Evolutionary conservation across 2,888 invertebrate genomes (phyloP), one percentile per base, ranked within the genome.

Genomic region (Ochropleura plecta): DNA sequence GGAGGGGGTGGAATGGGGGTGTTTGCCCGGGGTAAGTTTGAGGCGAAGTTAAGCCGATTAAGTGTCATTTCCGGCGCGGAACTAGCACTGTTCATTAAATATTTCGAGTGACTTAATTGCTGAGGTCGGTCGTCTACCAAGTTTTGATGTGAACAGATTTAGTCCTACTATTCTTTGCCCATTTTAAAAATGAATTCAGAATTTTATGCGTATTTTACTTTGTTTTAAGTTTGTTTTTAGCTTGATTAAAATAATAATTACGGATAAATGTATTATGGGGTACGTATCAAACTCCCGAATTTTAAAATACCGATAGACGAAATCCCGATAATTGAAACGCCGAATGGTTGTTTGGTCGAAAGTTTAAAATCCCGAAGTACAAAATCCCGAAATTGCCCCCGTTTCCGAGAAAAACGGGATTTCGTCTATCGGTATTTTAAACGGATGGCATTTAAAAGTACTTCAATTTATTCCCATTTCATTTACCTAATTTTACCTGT

Each of bases 71-170:
- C 95, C 94, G 94, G 91, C 91, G 89, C 93, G 92, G 92, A 95
- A 96, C 96, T 96, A 96, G 95, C 92, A 93, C 92, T 95, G 95
- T 95, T 95, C 95, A 96, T 96, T 96, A 96, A 96, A 96, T 95
- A 96, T 95, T 96, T 95, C 93, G 92, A 94, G 94, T 91, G 93
- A 94, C 94, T 95, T 96, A 95, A 96, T 95, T 94, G 95, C 92
- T 88, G 92, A 94, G 94, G 94, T 94, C 91, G 91, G 90, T 90
- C 90, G 91, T 93, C 92, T 92, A 87, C 90, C 85, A 91, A 93
- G 93, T 93, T 93, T 89, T 90, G 91, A 92, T 92, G 90, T 89
- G 90, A 92, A 93, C 91, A 90, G 90, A 92, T 92, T 93, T 62
- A 44, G 62, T 44, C 86, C 86, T 88, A 88, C 88, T 86, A 87